Percentiles rank a stretch among this genome's conserved stretches.
These are phyloP conservation scores for Fabriciana adippe DNA, from an alignment of 2,888 invertebrate species.

Conservation along the genomic window DNA sequence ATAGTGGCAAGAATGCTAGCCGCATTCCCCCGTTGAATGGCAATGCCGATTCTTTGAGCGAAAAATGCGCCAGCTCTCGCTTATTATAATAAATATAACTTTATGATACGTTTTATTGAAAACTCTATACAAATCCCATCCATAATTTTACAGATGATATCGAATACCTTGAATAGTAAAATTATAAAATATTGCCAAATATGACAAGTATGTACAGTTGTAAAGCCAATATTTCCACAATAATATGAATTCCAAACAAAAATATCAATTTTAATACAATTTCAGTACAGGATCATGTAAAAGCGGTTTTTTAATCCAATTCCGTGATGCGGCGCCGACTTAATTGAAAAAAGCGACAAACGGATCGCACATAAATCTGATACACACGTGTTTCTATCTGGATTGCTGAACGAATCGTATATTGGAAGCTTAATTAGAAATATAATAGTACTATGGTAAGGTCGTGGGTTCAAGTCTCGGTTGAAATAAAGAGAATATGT, in stretches of 20 bases:
- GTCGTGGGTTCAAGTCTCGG: neutral
- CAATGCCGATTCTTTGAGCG: too few species aligned
- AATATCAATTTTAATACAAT: constrained; percentile 8
- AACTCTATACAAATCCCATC: too few species aligned
- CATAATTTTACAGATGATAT: too few species aligned
- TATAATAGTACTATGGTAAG: neutral
- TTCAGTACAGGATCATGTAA: constrained; percentile 18
- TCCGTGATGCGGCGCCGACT: constrained; percentile 24
- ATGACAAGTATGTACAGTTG: neutral
- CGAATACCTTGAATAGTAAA: too few species aligned
- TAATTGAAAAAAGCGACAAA: constrained; percentile 36
- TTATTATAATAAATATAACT: too few species aligned
- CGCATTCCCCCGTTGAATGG: too few species aligned
- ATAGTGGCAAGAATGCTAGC: too few species aligned
- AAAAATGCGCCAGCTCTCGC: too few species aligned
- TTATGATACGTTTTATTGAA: too few species aligned
- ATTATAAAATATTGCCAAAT: too few species aligned
- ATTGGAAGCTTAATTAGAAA: neutral
- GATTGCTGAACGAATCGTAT: neutral
- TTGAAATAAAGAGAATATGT: too few species aligned
- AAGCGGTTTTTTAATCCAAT: constrained; percentile 27
- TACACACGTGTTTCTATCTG: constrained; percentile 30
- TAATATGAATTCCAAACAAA: neutral
- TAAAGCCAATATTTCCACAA: neutral
- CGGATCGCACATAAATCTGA: constrained; percentile 29